A percentile compares a stretch with the other conserved stretches of the same genome.
Conservation (phyloP, 2,888 invertebrate species). For the Euphydryas editha region DNA sequence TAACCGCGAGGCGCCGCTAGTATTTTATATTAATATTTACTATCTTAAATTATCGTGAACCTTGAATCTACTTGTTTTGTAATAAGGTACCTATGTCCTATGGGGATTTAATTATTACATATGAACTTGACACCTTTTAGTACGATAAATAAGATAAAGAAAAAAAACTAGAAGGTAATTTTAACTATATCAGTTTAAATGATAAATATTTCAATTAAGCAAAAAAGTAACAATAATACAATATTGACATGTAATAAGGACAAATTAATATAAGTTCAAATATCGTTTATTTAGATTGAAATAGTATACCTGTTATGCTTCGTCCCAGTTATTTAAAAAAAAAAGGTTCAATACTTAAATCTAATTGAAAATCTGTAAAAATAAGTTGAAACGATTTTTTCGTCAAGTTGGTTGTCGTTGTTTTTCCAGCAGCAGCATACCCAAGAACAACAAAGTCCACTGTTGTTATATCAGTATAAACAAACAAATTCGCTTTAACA, state of each 20-base stretch:
- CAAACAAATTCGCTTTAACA: conserved; percentile 11
- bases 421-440: too few relatives aligned
- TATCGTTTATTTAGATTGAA: background rate
- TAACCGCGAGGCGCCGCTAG: background rate
- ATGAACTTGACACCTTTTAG: conserved; percentile 27
- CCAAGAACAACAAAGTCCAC: background rate
- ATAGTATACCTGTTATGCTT: too few relatives aligned
- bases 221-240: background rate
- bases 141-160: conserved; percentile 20
- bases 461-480: conserved; percentile 7
- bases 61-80: conserved; percentile 26
- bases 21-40: background rate
- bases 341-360: too few relatives aligned
- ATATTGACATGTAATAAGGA: too few relatives aligned
- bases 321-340: too few relatives aligned
- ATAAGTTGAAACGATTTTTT: too few relatives aligned
- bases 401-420: background rate
- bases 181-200: background rate
- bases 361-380: too few relatives aligned
- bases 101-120: conserved; percentile 18
- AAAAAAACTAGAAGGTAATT: background rate
- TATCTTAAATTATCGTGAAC: conserved; percentile 27
- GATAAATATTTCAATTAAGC: background rate
- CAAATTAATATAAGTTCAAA: too few relatives aligned
- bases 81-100: conserved; percentile 18